Conservation (phyloP, 1,140 invertebrate species). For the Hestina assimilis region DNA sequence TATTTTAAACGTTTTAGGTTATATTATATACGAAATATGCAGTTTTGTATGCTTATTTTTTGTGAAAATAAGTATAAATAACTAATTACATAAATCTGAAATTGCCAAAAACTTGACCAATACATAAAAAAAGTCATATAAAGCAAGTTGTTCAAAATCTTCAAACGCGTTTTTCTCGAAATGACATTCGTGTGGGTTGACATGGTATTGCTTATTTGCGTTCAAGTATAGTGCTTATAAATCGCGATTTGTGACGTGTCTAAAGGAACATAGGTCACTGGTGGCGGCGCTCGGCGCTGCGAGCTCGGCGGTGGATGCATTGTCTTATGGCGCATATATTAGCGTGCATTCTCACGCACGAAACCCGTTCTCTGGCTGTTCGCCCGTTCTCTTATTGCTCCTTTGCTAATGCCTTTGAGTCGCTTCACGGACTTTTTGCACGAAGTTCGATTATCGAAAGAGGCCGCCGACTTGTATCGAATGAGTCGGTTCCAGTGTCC, state of each 20-base stretch:
- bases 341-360: constrained; percentile 57
- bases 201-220: too few species aligned
- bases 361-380: constrained; percentile 48
- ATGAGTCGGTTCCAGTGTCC: constrained; percentile 34
- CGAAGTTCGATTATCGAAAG: constrained; percentile 53
- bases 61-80: too few species aligned
- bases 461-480: constrained; percentile 49
- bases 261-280: constrained; percentile 41
- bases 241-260: constrained; percentile 40
- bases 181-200: too few species aligned
- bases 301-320: constrained; percentile 36
- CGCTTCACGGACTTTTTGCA: constrained; percentile 50
- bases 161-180: too few species aligned
- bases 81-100: too few species aligned
- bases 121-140: too few species aligned
- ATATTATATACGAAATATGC: too few species aligned
- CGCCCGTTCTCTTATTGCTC: constrained; percentile 51
- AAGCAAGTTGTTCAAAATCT: too few species aligned
- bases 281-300: constrained; percentile 42
- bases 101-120: too few species aligned
- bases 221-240: constrained; percentile 23
- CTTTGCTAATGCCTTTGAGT: constrained; percentile 58
- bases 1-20: too few species aligned
- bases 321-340: constrained; percentile 56
- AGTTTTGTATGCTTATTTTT: too few species aligned